A percentile compares a stretch with the other conserved stretches of the same genome.
Conservation (phyloP, 2,888 invertebrate species). For the Nomada ruficornis region DNA sequence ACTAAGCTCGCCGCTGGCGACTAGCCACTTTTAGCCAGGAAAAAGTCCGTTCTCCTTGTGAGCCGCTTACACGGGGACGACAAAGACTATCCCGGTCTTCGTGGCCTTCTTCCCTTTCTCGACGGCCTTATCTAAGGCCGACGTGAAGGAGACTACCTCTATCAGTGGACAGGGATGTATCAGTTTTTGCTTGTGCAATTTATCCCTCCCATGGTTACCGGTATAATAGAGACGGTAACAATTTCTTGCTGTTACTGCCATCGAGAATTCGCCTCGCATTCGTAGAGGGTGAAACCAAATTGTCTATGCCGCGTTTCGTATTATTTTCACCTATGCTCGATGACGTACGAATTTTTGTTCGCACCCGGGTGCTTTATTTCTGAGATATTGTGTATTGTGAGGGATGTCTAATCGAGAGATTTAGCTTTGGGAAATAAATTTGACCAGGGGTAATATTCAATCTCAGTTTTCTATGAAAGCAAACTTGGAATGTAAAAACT, state of each 20-base stretch:
- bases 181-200: slow-evolving; percentile 67
- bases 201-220: slow-evolving; percentile 39
- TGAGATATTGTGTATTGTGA: background rate
- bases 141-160: slow-evolving; percentile 53
- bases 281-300: slow-evolving; percentile 2
- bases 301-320: background rate
- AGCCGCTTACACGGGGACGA: slow-evolving; percentile 63
- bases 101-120: slow-evolving; percentile 36
- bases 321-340: background rate
- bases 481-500: background rate
- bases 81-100: slow-evolving; percentile 23
- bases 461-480: background rate
- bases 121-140: slow-evolving; percentile 66
- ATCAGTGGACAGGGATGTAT: slow-evolving; percentile 67
- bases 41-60: slow-evolving; percentile 43
- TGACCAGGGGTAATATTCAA: background rate
- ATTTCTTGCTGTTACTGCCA: slow-evolving; percentile 42
- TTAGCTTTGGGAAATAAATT: background rate
- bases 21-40: slow-evolving; percentile 40
- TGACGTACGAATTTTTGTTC: no score
- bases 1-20: slow-evolving; percentile 53
- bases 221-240: slow-evolving; percentile 36
- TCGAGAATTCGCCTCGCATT: slow-evolving; percentile 9
- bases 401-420: no score
- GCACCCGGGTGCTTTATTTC: background rate